Evolutionary conservation across 2,113 vertebrate genomes (phyloP).

Genomic region (Mugil cephalus): DNA sequence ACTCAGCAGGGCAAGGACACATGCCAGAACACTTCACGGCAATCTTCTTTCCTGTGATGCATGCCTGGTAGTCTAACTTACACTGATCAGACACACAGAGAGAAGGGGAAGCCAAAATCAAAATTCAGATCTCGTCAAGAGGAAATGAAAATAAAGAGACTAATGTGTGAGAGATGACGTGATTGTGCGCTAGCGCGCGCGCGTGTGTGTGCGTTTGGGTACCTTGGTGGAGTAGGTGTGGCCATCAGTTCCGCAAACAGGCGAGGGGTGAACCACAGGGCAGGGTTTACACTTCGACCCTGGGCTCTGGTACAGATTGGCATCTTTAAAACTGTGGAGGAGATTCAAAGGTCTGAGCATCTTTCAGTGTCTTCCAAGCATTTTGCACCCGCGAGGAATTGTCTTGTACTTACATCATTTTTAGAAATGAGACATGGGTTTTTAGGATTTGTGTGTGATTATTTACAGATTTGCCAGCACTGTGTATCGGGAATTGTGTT

Average conservation of each 20-base stretch:
- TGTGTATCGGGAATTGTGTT: constrained; percentile 57
- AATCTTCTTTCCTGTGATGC: constrained; percentile 93
- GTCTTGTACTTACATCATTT: constrained; percentile 33
- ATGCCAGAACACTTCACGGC: constrained; percentile 90
- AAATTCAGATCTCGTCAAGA: constrained; percentile 17
- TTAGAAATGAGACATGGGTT: constrained; percentile 54
- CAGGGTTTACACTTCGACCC: constrained; percentile 92
- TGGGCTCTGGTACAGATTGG: constrained; percentile 87
- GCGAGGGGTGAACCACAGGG: constrained; percentile 87
- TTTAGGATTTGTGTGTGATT: constrained; percentile 70
- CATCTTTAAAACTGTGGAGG: constrained; percentile 90
- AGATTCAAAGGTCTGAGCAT: constrained; percentile 3
- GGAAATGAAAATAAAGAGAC: constrained; percentile 39
- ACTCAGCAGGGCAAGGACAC: constrained; percentile 90
- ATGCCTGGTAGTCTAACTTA: constrained; percentile 97
- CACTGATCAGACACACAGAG: constrained; percentile 84
- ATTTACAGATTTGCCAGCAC: constrained; percentile 57
- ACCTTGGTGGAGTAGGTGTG: constrained; percentile 95
- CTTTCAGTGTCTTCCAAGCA: constrained; percentile 10
- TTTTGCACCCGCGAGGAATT: constrained; percentile 17
- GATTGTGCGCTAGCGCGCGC: background rate
- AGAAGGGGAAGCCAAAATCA: constrained; percentile 40
- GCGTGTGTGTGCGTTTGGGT: background rate
- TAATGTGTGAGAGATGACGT: background rate
- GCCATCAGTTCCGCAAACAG: constrained; percentile 94